A percentile compares a stretch with the other conserved stretches of the same genome.
Conservation (phyloP, 2,113 vertebrate genomes). For the Mobula birostris region DNA sequence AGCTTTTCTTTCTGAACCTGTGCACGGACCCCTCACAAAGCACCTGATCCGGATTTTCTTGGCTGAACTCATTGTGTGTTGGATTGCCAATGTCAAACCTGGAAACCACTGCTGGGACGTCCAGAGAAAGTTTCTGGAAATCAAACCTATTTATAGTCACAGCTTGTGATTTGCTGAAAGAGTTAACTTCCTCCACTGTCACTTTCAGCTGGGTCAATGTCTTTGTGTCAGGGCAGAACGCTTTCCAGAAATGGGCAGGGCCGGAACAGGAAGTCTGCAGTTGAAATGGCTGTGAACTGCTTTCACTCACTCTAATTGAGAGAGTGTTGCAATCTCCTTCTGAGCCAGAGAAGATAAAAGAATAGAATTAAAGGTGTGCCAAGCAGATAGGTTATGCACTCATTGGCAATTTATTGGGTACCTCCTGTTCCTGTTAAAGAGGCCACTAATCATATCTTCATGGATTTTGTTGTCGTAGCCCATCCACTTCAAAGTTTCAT, state of each 20-base stretch:
- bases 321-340: background rate
- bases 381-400: too few species aligned
- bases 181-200: background rate
- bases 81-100: too few species aligned
- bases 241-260: background rate
- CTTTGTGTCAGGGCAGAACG: background rate
- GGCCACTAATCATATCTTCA: too few species aligned
- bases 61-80: too few species aligned
- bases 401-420: too few species aligned
- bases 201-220: background rate
- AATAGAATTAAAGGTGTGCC: background rate
- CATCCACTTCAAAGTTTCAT: too few species aligned
- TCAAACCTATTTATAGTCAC: background rate
- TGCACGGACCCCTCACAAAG: too few species aligned
- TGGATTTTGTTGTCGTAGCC: too few species aligned
- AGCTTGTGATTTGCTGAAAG: background rate
- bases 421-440: too few species aligned
- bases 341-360: background rate
- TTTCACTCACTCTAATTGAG: background rate
- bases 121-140: background rate
- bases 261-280: background rate
- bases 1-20: too few species aligned
- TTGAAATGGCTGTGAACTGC: background rate
- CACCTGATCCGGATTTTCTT: too few species aligned
- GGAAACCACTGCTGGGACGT: background rate